Conservation (phyloP, 1,140 invertebrate species). For the Periplaneta americana region DNA sequence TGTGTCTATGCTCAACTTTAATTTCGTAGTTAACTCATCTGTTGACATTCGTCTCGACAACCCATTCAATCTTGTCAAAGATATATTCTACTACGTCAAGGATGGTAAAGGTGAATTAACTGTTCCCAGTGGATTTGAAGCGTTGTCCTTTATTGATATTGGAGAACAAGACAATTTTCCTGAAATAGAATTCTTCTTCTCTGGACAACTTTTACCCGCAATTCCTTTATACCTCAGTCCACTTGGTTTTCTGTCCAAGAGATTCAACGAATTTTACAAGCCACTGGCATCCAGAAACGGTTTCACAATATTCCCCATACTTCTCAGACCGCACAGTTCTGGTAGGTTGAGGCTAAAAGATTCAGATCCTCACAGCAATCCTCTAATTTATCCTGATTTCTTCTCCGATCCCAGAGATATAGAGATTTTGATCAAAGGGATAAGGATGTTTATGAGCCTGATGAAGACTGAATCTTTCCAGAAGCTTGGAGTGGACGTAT, state of each 20-base stretch:
- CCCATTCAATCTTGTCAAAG: not conserved
- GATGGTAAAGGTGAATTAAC: constrained; percentile 61
- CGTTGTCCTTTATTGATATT: constrained; percentile 66
- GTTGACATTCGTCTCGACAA: constrained; percentile 36
- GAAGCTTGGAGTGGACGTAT: constrained; percentile 34
- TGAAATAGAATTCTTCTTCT: constrained; percentile 67
- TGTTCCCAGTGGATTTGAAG: constrained; percentile 77
- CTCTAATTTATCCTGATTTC: constrained; percentile 71
- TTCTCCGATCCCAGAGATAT: constrained; percentile 53
- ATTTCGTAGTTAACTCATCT: constrained; percentile 33
- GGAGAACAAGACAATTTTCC: constrained; percentile 63
- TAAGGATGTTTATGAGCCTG: constrained; percentile 52
- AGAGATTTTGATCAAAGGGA: constrained; percentile 44
- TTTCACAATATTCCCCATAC: constrained; percentile 61
- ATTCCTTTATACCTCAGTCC: constrained; percentile 44
- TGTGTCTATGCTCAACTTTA: constrained; percentile 7
- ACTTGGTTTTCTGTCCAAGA: constrained; percentile 48
- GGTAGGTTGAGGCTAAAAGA: constrained; percentile 62
- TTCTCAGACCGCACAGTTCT: constrained; percentile 65
- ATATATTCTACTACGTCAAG: not conserved
- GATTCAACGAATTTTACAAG: constrained; percentile 45
- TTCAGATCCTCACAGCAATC: constrained; percentile 67
- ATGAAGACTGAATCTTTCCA: constrained; percentile 53
- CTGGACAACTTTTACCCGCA: constrained; percentile 46
- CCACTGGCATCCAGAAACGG: constrained; percentile 45